Percentiles rank a stretch among this genome's conserved stretches.
phyloP scores from a whole-genome alignment of 1,140 invertebrate species.

The Scylla paramamosain region DNA sequence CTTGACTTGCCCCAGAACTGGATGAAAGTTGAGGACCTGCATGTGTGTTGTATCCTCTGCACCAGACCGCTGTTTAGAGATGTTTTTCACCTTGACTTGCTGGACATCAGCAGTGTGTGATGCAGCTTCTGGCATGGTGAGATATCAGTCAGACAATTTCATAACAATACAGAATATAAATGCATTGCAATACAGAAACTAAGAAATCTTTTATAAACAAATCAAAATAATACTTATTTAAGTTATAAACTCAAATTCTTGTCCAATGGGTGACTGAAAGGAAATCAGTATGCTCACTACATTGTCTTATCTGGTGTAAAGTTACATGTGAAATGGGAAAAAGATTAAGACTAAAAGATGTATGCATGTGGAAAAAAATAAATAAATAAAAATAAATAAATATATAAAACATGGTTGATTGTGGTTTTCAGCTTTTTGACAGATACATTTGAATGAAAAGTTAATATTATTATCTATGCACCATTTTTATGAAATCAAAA shows the following conservation, averaged over 20 bases:
- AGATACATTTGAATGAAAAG: no score
- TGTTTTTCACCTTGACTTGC: not conserved
- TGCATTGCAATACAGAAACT: no score
- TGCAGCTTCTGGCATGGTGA: not conserved
- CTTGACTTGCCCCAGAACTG: not conserved
- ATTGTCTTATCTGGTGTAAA: not conserved
- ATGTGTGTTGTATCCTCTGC: not conserved
- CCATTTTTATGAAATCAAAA: no score
- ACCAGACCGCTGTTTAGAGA: not conserved
- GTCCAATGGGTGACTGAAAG: not conserved
- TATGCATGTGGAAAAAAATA: not conserved
- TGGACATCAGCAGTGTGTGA: not conserved
- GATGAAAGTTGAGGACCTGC: not conserved
- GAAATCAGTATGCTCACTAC: not conserved
- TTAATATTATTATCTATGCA: no score
- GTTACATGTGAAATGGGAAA: not conserved
- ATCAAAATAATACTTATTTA: not conserved
- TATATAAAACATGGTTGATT: not conserved
- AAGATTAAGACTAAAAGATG: not conserved
- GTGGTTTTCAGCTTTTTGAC: no score
- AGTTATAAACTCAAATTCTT: not conserved
- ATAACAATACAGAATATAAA: no score
- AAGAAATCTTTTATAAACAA: no score
- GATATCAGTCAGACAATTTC: not conserved
- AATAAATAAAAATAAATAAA: not conserved